Percentiles rank a stretch among this genome's conserved stretches.
Evolutionary conservation across 2,797 vertebrate genomes (phyloP).

Genomic region (Tympanoctomys barrerae): DNA sequence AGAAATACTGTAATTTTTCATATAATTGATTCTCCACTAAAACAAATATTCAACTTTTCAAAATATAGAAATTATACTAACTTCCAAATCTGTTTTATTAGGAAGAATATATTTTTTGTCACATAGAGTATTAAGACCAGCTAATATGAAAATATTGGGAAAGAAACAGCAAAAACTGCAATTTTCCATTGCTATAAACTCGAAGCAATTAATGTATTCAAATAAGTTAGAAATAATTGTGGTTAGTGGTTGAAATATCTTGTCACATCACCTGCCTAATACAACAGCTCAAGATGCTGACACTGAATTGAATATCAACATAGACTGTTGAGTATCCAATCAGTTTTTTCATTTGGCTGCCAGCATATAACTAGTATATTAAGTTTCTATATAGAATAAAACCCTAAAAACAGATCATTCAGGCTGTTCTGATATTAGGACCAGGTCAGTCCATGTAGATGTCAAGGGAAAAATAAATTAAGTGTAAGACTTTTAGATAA

Average conservation of each 20-base stretch:
- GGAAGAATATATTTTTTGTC: constrained; percentile 12
- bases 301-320: constrained; percentile 9
- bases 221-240: background rate
- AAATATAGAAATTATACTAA: constrained; percentile 43
- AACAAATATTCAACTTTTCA: constrained; percentile 20
- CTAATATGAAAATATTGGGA: constrained; percentile 53
- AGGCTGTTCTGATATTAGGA: background rate
- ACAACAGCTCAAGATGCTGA: constrained; percentile 5
- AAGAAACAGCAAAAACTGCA: constrained; percentile 5
- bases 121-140: background rate
- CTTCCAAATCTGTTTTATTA: constrained; percentile 34
- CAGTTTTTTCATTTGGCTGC: constrained; percentile 44
- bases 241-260: constrained; percentile 9
- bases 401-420: background rate
- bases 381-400: background rate
- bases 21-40: constrained; percentile 35
- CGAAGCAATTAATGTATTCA: constrained; percentile 32
- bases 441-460: background rate
- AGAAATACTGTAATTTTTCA: constrained; percentile 24
- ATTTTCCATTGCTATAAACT: constrained; percentile 28
- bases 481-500: background rate
- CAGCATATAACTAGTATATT: background rate
- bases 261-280: background rate
- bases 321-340: background rate
- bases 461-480: background rate